A percentile compares a stretch with the other conserved stretches of the same genome.
Conservation (phyloP, 2,888 invertebrate genomes). For the Plutella xylostella region DNA sequence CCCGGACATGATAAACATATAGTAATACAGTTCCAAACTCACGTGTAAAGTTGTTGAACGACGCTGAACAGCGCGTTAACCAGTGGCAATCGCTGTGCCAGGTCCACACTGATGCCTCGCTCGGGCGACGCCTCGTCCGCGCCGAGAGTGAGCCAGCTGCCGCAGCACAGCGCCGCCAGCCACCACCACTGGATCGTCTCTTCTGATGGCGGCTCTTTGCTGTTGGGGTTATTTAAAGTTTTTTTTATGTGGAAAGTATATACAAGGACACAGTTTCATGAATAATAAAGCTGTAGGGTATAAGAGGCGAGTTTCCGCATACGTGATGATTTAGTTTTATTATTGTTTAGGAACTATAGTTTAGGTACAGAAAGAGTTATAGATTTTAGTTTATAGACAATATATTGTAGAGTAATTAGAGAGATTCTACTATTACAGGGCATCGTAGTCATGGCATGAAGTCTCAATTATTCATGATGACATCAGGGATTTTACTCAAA, state of each 20-base stretch:
- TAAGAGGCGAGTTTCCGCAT: too few relatives aligned
- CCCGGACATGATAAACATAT: too few relatives aligned
- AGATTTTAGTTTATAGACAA: too few relatives aligned
- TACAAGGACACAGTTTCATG: too few relatives aligned
- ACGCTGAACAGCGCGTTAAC: conserved; percentile 43
- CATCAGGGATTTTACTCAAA: too few relatives aligned
- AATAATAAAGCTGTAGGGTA: too few relatives aligned
- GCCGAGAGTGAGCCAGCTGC: conserved; percentile 49
- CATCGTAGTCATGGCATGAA: neutral
- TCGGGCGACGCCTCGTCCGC: conserved; percentile 42
- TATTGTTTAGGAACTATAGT: too few relatives aligned
- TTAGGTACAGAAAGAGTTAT: too few relatives aligned
- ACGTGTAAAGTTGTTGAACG: conserved; percentile 50
- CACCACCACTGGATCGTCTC: conserved; percentile 40
- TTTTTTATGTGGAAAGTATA: too few relatives aligned
- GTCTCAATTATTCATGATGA: too few relatives aligned
- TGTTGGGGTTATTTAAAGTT: too few relatives aligned
- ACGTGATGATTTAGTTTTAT: too few relatives aligned
- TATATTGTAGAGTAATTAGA: neutral
- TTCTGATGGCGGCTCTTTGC: conserved; percentile 38
- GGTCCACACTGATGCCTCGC: conserved; percentile 27
- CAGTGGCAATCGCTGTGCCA: conserved; percentile 50
- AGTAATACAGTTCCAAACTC: conserved; percentile 24
- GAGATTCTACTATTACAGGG: neutral
- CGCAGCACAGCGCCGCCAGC: conserved; percentile 44